Evolutionary conservation across 1,140 invertebrate genomes (phyloP), one percentile per base, ranked within the genome.

Genomic region (Drosophila ambigua): DNA sequence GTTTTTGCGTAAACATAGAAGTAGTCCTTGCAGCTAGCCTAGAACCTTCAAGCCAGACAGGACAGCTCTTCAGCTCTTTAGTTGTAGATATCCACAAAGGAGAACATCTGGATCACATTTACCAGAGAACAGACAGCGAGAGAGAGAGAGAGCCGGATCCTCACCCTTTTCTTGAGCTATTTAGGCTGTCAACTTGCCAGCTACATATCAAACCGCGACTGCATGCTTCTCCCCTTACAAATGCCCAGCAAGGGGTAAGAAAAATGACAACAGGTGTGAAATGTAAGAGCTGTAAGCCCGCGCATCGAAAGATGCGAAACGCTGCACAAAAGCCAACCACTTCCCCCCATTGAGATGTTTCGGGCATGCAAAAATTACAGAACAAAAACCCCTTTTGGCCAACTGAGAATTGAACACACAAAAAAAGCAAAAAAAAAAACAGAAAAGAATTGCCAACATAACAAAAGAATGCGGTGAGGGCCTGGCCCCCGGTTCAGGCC

Each of bases 241-340:
- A 53, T 31, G 35, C n/a, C 53, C 72, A 64, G 50, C 63, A 55
- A 63, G 61, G 51, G 16, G 16, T 35, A 35, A 75, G 54, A 52
- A 60, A 75, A 77, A 71, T 80, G 63, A 68, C 60, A 87, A 77
- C 82, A 85, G 82, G 82, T 85, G 82, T 67, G 82, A 85, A 87
- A 67, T 66, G 69, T 39, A 52, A 63, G 76, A 24, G 4, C 50
- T 54, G 43, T 39, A 39, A 13, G 35, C 31, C 52, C 73, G 68
- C 73, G 64, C 68, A 45, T 45, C 41, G 16, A 61, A 45, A 44
- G 39, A 39, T 39, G 35, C 13, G 35, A 11, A 13, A 39, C 11
- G 11, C 35, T 13, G 3, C 35, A 49, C 66, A 51, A 68, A 63
- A 59, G 46, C n/a, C 24, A 67, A 74, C 81, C 68, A 77, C 69